A percentile compares a stretch with the other conserved stretches of the same genome.
Conservation (phyloP, 2,113 vertebrate species). For the Trematomus loennbergii region DNA sequence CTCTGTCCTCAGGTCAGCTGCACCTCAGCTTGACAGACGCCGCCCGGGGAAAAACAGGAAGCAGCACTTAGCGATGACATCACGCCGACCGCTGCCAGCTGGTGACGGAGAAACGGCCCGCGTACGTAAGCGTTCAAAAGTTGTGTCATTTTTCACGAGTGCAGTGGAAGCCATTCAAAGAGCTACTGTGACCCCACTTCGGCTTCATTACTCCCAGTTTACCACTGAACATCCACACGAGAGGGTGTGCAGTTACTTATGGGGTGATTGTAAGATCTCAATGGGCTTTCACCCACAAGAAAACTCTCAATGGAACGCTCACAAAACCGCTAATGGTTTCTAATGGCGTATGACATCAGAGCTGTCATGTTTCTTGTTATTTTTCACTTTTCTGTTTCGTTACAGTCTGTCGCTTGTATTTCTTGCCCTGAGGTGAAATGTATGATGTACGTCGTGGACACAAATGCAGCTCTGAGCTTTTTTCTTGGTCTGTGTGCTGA, state of each 20-base stretch:
- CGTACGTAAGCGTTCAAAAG: background rate
- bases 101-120: conserved; percentile 43
- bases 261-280: conserved; percentile 73
- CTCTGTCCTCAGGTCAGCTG: conserved; percentile 35
- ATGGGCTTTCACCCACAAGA: conserved; percentile 56
- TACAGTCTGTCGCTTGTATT: conserved; percentile 27
- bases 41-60: conserved; percentile 67
- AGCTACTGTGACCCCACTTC: conserved; percentile 56
- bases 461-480: conserved; percentile 5
- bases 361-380: conserved; percentile 66
- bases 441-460: conserved; percentile 3
- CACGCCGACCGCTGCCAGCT: conserved; percentile 36
- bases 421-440: conserved; percentile 10
- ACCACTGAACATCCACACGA: conserved; percentile 58
- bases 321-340: conserved; percentile 67
- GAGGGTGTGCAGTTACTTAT: conserved; percentile 63
- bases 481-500: conserved; percentile 19
- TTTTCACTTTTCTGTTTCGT: conserved; percentile 52
- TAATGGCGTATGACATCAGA: conserved; percentile 72
- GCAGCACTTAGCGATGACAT: conserved; percentile 50
- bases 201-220: conserved; percentile 53
- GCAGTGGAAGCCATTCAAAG: conserved; percentile 34
- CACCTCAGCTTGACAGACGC: conserved; percentile 48
- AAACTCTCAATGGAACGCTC: conserved; percentile 68
- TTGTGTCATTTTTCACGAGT: conserved; percentile 3